Evolutionary conservation across 1,140 invertebrate species (phyloP).

Genomic region (Drosophila tsacasi): DNA sequence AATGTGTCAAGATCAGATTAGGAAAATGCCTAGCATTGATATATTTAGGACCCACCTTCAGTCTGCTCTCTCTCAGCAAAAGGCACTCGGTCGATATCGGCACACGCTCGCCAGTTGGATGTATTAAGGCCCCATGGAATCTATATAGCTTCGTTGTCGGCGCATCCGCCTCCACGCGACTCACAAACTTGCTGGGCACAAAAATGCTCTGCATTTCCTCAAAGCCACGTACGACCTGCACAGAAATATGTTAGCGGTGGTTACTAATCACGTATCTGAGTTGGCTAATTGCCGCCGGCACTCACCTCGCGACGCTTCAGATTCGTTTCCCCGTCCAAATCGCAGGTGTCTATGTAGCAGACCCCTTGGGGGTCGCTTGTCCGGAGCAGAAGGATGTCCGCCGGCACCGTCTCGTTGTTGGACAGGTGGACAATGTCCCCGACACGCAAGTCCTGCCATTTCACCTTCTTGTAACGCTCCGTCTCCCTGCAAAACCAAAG

Average conservation of each 20-base stretch:
- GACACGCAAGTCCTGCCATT: conserved; percentile 96
- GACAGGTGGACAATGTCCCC: conserved; percentile 98
- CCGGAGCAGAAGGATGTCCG: conserved; percentile 95
- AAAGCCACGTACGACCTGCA: conserved; percentile 85
- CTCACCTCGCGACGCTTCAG: conserved; percentile 96
- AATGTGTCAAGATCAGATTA: not conserved
- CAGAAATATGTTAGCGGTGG: not conserved
- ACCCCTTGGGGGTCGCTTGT: conserved; percentile 97
- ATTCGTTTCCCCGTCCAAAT: conserved; percentile 99
- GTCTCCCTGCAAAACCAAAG: conserved; percentile 88
- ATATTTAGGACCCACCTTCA: conserved; percentile 92
- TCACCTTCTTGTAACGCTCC: conserved; percentile 92
- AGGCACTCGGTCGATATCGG: conserved; percentile 97
- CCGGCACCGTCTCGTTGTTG: conserved; percentile 98
- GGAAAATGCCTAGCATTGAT: not conserved
- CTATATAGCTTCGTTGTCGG: conserved; percentile 98
- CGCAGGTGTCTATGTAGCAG: conserved; percentile 98
- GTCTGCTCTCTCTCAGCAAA: conserved; percentile 95
- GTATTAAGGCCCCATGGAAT: conserved; percentile 95
- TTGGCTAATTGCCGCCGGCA: conserved; percentile 9
- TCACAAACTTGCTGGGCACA: conserved; percentile 92
- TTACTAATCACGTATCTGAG: conserved; percentile 42
- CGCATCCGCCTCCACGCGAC: conserved; percentile 94
- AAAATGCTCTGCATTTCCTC: conserved; percentile 89
- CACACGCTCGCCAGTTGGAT: conserved; percentile 91